These are phyloP conservation scores for Prionace glauca DNA, from an alignment of 2,797 vertebrate genomes.

Conservation along the genomic window DNA sequence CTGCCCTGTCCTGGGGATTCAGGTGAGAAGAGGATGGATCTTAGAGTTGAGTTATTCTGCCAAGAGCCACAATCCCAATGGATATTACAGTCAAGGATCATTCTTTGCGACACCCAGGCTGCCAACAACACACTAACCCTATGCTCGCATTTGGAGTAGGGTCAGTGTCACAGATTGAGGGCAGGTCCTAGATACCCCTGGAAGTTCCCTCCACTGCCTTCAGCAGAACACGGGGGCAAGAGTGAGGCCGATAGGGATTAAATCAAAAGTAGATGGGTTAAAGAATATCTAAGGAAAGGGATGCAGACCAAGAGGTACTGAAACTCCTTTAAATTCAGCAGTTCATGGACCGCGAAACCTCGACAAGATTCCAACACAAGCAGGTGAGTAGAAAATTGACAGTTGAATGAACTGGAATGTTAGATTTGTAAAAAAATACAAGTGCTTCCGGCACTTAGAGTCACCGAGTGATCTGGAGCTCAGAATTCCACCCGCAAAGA, in stretches of 20 bases:
- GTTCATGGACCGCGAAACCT: no score
- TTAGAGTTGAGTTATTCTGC: not conserved
- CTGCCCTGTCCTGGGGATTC: not conserved
- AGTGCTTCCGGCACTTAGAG: not conserved
- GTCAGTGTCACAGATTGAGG: not conserved
- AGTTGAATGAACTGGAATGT: constrained; percentile 23
- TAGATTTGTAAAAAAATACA: not conserved
- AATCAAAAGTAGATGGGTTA: not conserved
- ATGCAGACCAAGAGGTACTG: not conserved
- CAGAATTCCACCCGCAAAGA: not conserved
- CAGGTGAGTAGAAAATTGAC: not conserved
- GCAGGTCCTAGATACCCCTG: no score
- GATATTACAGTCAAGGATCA: no score
- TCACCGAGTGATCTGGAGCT: not conserved
- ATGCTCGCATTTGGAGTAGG: not conserved
- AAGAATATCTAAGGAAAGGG: not conserved
- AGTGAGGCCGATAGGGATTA: not conserved
- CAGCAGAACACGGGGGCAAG: not conserved
- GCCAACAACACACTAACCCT: not conserved
- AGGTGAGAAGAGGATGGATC: no score
- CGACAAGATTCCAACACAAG: not conserved
- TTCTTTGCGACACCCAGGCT: not conserved
- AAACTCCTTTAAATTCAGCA: not conserved
- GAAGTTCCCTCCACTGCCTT: not conserved
- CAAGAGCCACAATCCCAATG: not conserved